Conservation (phyloP, 2,113 vertebrate genomes). For the Tragelaphus buxtoni region DNA sequence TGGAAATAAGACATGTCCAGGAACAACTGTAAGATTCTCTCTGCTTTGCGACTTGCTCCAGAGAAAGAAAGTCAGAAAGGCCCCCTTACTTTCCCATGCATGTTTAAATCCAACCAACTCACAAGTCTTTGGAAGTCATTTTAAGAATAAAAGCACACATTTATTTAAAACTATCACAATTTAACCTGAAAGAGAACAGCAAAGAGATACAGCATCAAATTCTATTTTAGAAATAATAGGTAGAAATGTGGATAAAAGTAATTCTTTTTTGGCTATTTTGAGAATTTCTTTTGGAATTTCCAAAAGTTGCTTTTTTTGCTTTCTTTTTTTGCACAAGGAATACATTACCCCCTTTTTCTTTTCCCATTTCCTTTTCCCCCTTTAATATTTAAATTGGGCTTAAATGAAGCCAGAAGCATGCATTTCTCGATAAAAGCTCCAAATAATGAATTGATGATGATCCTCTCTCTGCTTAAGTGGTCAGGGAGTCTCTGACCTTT, state of each 20-base stretch:
- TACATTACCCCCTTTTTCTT: neutral
- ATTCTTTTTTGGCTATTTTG: neutral
- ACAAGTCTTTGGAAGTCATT: neutral
- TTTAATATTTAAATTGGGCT: constrained; percentile 48
- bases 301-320: neutral
- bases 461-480: neutral
- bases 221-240: neutral
- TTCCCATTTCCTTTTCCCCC: neutral
- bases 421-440: neutral
- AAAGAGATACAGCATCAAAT: neutral
- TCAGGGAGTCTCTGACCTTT: constrained; percentile 48
- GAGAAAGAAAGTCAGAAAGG: neutral
- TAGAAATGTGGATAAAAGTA: neutral
- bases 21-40: neutral
- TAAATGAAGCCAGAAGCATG: neutral
- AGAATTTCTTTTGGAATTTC: constrained; percentile 15
- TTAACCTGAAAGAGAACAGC: neutral
- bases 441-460: constrained; percentile 43
- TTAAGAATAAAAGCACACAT: neutral
- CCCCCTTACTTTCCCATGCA: neutral
- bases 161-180: neutral
- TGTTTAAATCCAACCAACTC: neutral
- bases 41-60: neutral
- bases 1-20: neutral
- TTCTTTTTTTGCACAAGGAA: neutral